Conservation (phyloP, 2,113 vertebrate genomes). For the Campylorhamphus procurvoides region DNA sequence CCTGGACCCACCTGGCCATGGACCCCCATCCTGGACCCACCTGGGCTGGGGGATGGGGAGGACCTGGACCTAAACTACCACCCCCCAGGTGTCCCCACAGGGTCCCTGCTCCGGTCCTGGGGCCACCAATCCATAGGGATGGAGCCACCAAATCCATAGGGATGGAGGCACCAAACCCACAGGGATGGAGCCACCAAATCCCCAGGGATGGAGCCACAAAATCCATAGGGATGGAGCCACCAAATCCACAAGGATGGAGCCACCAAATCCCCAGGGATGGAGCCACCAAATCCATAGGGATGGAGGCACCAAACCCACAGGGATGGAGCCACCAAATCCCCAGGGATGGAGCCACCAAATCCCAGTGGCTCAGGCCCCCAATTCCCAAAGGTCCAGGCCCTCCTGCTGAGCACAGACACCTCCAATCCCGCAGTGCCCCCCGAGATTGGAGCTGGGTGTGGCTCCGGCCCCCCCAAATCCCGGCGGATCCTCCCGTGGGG, state of each 20-base stretch:
- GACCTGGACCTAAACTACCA: background rate
- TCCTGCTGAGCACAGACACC: too few species aligned
- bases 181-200: background rate
- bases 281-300: background rate
- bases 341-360: background rate
- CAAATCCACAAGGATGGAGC: fast-evolving
- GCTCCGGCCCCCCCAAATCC: background rate
- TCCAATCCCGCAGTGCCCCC: background rate
- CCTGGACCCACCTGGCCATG: background rate
- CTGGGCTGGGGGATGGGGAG: background rate
- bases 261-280: background rate
- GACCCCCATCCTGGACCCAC: background rate
- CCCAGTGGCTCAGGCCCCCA: background rate
- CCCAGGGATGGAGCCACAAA: background rate
- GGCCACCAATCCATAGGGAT: background rate
- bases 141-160: fast-evolving
- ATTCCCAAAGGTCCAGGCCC: background rate
- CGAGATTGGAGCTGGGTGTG: background rate
- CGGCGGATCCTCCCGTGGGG: background rate
- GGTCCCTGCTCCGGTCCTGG: background rate
- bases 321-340: background rate
- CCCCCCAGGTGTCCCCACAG: background rate
- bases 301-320: background rate
- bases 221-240: too few species aligned
- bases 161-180: fast-evolving